Evolutionary conservation across 2,113 vertebrate species (phyloP), one percentile per base, ranked within the genome.

Genomic region (Brachypodius melanocephalos): DNA sequence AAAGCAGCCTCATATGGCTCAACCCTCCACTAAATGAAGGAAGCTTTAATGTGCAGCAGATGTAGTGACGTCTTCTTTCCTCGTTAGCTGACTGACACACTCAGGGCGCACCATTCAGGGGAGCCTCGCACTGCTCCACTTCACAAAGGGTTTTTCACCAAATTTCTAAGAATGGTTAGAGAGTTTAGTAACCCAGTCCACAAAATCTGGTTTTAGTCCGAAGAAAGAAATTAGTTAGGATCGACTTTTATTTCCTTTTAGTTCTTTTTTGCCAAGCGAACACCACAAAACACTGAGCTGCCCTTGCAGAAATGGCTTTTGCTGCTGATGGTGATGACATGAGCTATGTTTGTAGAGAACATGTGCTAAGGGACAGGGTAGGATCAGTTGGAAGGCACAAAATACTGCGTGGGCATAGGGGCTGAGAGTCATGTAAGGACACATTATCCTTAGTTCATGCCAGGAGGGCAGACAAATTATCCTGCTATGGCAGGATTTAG

Each of bases 41-140:
- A 59, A 68, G 61, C 52, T 72, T 72, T 91, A 97, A 95, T 91
- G 54, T 17, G 69, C 86, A 96, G 94, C 95, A 95, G 95, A 93
- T 93, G 94, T 67, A 87, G 80, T 46, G 89, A 95, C 6, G 80
- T 95, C 89, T 84, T 93, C 92, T 57, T 78, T 48, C 77, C 86
- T 83, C 0, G 5, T 61, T 83, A 66, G 82, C 73, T 0, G 3
- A 29, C 48, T 78, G 1, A 5, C 22, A 2, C 0, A 0, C 34
- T 77, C 45, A 14, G 83, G 46, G 57, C 38, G 20, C 52, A 42
- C 73, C n/a, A 9, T n/a, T 58, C 76, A 62, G 57, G 57, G 32
- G 22, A 93, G 40, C 32, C 10, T 46, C 0, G 0, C 9, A 0
- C 9, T 24, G 68, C 76, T 63, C 1, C 2, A 36, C 80, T 59